A percentile compares a stretch with the other conserved stretches of the same genome.
Evolutionary conservation across 2,113 vertebrate genomes (phyloP).

Genomic region (Vidua macroura): DNA sequence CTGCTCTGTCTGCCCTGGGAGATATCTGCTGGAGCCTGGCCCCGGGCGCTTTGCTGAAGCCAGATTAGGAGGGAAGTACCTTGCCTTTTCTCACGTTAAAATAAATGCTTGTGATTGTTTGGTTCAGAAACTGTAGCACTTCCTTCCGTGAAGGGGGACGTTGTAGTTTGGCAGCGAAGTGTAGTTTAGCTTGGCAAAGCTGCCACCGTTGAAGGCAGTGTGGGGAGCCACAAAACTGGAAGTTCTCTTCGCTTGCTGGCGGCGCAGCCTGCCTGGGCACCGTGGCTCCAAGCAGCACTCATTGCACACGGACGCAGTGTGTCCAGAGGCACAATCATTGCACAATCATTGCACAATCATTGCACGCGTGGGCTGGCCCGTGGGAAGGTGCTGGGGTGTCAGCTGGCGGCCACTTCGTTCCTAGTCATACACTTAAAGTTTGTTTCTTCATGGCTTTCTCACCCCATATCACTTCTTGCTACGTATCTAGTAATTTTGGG

Average conservation of each 20-base stretch:
- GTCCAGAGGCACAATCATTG: no score
- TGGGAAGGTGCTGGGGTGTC: not conserved
- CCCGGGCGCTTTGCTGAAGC: accelerated
- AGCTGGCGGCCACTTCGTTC: not conserved
- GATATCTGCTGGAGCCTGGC: not conserved
- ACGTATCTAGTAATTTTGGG: not conserved
- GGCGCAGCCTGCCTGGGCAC: not conserved
- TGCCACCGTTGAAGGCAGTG: not conserved
- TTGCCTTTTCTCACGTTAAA: not conserved
- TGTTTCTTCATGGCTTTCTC: not conserved
- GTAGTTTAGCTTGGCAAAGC: not conserved
- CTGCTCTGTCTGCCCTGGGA: not conserved
- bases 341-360: no score
- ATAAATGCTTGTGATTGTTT: not conserved
- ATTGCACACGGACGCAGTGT: not conserved
- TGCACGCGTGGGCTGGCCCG: not conserved
- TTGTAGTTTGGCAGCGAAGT: not conserved
- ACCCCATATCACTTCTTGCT: not conserved
- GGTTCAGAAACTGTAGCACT: not conserved
- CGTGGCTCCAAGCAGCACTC: not conserved
- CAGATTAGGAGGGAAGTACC: not conserved
- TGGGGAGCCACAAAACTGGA: not conserved
- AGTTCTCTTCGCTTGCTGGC: not conserved
- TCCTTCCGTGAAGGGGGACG: not conserved
- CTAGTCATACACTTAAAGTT: not conserved